Evolutionary conservation across 37 sponge, comb jelly and placozoan species (phyloP), one percentile per base, ranked within the genome.

Genomic region (Hormiphora californensis): DNA sequence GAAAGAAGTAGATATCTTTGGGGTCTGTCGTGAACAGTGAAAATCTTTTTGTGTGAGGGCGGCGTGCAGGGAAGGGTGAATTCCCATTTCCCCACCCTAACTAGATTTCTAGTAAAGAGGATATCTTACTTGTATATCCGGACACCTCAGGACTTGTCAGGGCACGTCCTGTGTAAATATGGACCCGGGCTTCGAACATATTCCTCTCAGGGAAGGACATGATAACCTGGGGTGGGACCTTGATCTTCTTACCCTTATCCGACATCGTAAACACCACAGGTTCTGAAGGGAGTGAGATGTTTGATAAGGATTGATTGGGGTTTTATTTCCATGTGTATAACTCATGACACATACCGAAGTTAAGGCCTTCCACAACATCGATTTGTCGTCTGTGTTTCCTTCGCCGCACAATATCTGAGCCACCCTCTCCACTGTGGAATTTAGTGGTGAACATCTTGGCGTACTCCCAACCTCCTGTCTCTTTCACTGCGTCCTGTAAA

Each of bases 391-490:
- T 5, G 61, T 57, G 27, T 15, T 30, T 5, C n/a, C 61, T 5
- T 57, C 61, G n/a, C 61, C 61, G 7, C 5, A 57, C 61, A 12
- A 57, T 57, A 57, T 57, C 61, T 21, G 61, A 57, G 23, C 61
- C 61, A 25, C n/a, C 27, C 61, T 57, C 61, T 5, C 61, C 61
- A 12, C 61, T 57, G 61, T 57, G 61, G 61, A 57, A 57, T 30
- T 57, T 57, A 21, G 61, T 57, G n/a, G 61, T 57, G 61, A 57
- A 57, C 61, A 57, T 57, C n/a, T 57, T 57, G 27, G 61, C 61
- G 61, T 57, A 57, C 61, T 57, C 61, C 61, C 61, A 57, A 4
- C 61, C 61, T 4, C 23, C 61, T 57, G 61, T 57, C 23, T 57
- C 27, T 30, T 57, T 12, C 7, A 57, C 61, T 28, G 30, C 27